phyloP scores from a whole-genome alignment of 2,797 vertebrate species.

The Chelmon rostratus region DNA sequence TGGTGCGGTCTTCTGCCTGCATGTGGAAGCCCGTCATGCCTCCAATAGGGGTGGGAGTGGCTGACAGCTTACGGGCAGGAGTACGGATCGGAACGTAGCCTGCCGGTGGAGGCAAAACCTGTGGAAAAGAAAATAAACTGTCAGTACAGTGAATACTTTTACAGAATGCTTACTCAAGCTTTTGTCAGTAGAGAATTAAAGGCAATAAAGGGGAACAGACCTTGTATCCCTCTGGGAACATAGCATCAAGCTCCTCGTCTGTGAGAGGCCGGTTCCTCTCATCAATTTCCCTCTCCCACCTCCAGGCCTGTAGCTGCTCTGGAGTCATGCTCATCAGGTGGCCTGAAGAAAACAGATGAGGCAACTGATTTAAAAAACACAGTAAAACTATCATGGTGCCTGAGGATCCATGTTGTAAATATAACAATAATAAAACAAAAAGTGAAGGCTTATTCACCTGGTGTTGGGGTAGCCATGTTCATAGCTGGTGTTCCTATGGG shows the following conservation, averaged over 20 bases:
- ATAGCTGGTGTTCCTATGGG: slow-evolving; percentile 98
- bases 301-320: slow-evolving; percentile 98
- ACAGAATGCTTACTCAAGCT: not conserved
- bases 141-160: slow-evolving; percentile 2
- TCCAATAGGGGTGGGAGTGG: slow-evolving; percentile 96
- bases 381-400: not conserved
- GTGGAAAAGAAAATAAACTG: not conserved
- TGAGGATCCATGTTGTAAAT: not conserved
- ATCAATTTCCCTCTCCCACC: slow-evolving; percentile 99
- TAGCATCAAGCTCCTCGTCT: slow-evolving; percentile 97
- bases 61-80: slow-evolving; percentile 96
- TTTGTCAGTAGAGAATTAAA: slow-evolving; percentile 1
- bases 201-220: slow-evolving; percentile 71
- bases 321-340: slow-evolving; percentile 99
- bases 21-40: slow-evolving; percentile 99
- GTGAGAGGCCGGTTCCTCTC: slow-evolving; percentile 98
- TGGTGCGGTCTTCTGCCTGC: slow-evolving; percentile 96
- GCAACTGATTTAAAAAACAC: not conserved
- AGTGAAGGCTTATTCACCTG: slow-evolving; percentile 83
- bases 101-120: slow-evolving; percentile 97
- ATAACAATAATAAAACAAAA: too few species aligned
- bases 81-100: slow-evolving; percentile 99
- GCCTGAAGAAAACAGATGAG: slow-evolving; percentile 80
- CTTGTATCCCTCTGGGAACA: slow-evolving; percentile 99
- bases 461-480: slow-evolving; percentile 99